Conservation (phyloP, 2,113 vertebrate genomes). For the Eurypyga helias region DNA sequence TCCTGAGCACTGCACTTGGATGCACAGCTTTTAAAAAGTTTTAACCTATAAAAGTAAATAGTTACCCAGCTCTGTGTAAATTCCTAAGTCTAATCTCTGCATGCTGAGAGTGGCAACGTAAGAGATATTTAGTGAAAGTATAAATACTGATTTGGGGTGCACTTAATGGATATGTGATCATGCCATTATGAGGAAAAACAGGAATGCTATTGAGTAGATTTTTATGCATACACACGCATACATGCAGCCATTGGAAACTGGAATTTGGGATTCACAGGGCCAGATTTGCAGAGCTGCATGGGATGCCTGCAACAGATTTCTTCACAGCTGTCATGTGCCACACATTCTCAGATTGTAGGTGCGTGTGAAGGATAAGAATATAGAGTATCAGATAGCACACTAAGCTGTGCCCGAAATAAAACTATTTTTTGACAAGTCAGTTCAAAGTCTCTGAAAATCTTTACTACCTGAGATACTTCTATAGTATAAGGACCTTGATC, state of each 20-base stretch:
- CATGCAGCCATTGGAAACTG: background rate
- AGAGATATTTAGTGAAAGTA: background rate
- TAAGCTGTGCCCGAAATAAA: background rate
- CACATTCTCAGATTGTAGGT: background rate
- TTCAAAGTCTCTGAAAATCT: background rate
- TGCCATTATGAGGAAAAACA: background rate
- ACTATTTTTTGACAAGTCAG: background rate
- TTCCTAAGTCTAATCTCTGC: background rate
- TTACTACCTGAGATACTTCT: background rate
- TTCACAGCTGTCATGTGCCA: background rate
- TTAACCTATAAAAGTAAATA: background rate
- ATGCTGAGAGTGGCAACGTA: background rate
- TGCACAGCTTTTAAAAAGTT: background rate
- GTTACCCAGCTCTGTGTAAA: background rate
- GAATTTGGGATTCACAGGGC: background rate
- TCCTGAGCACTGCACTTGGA: background rate
- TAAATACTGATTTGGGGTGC: background rate
- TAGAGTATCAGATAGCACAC: background rate
- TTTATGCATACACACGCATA: fast-evolving
- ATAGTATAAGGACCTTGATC: background rate
- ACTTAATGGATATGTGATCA: background rate
- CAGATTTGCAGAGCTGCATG: background rate
- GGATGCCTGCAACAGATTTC: background rate
- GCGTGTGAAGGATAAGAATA: background rate
- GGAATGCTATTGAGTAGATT: background rate